These are phyloP conservation scores for Condylura cristata DNA, from an alignment of 2,113 vertebrate species.

Conservation along the genomic window DNA sequence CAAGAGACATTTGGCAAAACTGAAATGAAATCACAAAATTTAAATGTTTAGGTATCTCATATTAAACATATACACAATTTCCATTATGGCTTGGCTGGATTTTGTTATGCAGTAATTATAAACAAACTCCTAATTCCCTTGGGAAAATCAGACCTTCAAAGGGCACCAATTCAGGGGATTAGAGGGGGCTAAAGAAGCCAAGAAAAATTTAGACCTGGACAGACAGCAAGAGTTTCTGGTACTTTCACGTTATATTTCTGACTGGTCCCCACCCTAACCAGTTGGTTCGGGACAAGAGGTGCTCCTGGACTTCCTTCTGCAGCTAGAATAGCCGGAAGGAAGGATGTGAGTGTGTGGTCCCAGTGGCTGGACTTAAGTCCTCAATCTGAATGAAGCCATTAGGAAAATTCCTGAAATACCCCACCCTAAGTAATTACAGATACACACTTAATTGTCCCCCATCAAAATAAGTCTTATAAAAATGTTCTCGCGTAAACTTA, in stretches of 20 bases:
- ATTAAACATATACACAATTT: slow-evolving; percentile 1
- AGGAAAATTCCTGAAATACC: slow-evolving; percentile 52
- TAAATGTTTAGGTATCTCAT: slow-evolving; percentile 18
- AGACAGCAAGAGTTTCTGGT: not conserved
- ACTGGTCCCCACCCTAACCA: not conserved
- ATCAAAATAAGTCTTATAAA: slow-evolving; percentile 58
- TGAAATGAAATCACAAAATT: slow-evolving; percentile 42
- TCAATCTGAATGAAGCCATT: slow-evolving; percentile 13
- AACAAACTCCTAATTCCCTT: not conserved
- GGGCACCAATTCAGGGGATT: not conserved
- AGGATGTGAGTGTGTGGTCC: slow-evolving; percentile 52
- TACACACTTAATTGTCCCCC: not conserved
- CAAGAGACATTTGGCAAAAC: not conserved
- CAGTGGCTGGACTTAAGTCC: slow-evolving; percentile 51
- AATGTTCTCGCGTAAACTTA: slow-evolving; percentile 70
- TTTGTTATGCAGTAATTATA: slow-evolving; percentile 27
- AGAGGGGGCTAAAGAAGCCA: not conserved
- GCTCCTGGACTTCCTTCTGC: slow-evolving; percentile 29
- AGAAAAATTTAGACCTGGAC: not conserved
- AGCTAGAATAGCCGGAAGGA: slow-evolving; percentile 67
- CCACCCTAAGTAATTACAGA: slow-evolving; percentile 38
- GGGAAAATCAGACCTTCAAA: not conserved
- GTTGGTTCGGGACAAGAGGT: slow-evolving; percentile 23
- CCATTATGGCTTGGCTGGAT: not conserved
- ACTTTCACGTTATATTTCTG: slow-evolving; percentile 8